Base-by-base conservation (phyloP, 2,113 vertebrate genomes). In the Zootoca vivipara region DNA sequence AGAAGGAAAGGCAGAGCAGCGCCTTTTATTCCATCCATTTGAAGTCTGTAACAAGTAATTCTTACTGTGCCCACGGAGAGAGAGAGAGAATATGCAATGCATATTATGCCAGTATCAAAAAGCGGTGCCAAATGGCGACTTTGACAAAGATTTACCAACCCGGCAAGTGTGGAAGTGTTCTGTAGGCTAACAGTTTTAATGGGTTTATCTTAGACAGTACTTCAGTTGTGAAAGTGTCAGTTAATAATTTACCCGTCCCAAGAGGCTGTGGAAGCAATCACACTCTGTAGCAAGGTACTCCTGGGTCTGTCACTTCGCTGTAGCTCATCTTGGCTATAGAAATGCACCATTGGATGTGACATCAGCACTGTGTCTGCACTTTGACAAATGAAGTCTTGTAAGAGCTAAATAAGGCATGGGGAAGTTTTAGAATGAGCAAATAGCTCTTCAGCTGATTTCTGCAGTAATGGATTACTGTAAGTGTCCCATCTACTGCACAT, bases 231-330 rank as follows among this genome's bases (percentile, higher is more conserved):
- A 94, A 94, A 95, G 95, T 96, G 96, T 95, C 84, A 77, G 95
- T 97, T 96, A 97, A 97, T 97, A 96, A 97, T 97, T 96, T 93
- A 96, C 93, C 88, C 62, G 77, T 96, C 96, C 95, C 85, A 30
- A 90, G 96, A 91, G 94, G 86, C 90, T 30, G 88, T 78, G 92
- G 90, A 94, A 95, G 95, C 93, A 95, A 93, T 96, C 94, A 91
- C 82, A 93, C 33, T 78, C 89, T 33, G 82, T 90, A 93, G 92
- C 5, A 5, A 58, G 85, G 91, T 72, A 22, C 94, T 93, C 89
- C 64, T 62, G 90, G 91, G 89, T 91, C 91, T 92, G 93, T 96
- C 9, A 35, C 7, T 22, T 90, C 80, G 56, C 88, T 80, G 91
- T 88, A 92, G 92, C 91, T 95, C 90, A 77, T 94, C 90, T 84